A percentile compares a stretch with the other conserved stretches of the same genome.
Evolutionary conservation across 2,797 vertebrate species (phyloP).

Genomic region (Mycteria americana): DNA sequence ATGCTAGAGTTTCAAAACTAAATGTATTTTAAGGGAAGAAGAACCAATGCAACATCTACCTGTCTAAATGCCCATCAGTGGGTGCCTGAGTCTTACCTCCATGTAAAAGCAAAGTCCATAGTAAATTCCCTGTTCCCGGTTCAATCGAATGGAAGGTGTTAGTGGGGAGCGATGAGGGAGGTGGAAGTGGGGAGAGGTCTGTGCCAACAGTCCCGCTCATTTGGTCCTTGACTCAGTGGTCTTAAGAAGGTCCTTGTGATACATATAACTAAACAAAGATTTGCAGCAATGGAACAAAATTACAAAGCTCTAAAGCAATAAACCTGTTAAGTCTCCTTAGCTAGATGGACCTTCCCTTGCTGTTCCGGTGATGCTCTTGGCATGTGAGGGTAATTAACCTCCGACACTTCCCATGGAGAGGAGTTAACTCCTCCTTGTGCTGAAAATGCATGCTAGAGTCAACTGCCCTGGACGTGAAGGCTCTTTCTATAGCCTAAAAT

Average conservation of each 20-base stretch:
- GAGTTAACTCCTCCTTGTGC: not conserved
- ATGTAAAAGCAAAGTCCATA: not conserved
- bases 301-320: not conserved
- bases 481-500: not conserved
- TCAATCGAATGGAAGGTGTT: not conserved
- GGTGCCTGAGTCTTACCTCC: not conserved
- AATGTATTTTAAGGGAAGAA: not conserved
- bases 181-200: not conserved
- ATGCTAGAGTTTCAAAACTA: not conserved
- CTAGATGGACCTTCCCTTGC: not conserved
- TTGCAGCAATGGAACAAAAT: not conserved
- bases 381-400: not conserved
- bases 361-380: not conserved
- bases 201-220: not conserved
- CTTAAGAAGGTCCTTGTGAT: not conserved
- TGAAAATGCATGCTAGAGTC: not conserved
- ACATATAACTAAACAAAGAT: not conserved
- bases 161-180: not conserved
- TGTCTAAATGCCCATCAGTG: not conserved
- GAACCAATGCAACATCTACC: not conserved
- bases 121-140: not conserved
- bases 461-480: not conserved
- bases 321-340: not conserved
- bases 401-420: not conserved
- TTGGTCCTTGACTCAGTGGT: not conserved